Evolutionary conservation across 1,140 invertebrate genomes (phyloP), one percentile per base, ranked within the genome.

Genomic region (Aradophagus sp.): DNA sequence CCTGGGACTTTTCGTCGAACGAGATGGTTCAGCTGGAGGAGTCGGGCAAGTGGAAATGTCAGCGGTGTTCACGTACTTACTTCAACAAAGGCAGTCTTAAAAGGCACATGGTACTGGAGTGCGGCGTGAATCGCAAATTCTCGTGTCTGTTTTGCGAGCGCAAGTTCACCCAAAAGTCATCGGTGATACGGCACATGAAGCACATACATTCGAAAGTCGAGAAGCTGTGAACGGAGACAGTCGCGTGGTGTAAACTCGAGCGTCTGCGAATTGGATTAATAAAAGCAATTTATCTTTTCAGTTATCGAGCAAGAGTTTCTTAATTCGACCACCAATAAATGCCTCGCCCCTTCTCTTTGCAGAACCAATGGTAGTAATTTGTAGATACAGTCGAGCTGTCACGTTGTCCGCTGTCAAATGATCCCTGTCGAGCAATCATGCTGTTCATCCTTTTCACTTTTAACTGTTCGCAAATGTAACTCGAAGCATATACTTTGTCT

Each of bases 111-210:
- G 77, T 80, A 36, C 84, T 87, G 16, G 83, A 87, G 32, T 89
- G 88, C 68, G 85, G 86, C 4, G 80, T 82, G n/a, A 80, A 83
- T 36, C 86, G 86, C 2, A 85, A 85, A 56, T 84, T 87, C 45
- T 74, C 75, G n/a, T 90, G 89, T 73, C 74, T 82, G n/a, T 58
- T 87, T 19, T 89, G 88, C 63, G 75, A 78, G 29, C 85, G 87
- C 66, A 82, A 78, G 47, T 85, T 84, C 27, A 87, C 83, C 56
- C 82, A 87, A 15, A 87, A 87, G 31, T 86, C 84, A 20, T 85
- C 86, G 31, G 77, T 88, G 6, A 79, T 84, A 35, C 84, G 83
- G 44, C 87, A 88, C 55, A 82, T 86, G 48, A 80, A 75, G 41
- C 59, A 69, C 23, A 66, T 76, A 7, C 76, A 77, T 27, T 73